Base-by-base conservation (phyloP, 1,140 invertebrate species). In the Eueides isabella region DNA sequence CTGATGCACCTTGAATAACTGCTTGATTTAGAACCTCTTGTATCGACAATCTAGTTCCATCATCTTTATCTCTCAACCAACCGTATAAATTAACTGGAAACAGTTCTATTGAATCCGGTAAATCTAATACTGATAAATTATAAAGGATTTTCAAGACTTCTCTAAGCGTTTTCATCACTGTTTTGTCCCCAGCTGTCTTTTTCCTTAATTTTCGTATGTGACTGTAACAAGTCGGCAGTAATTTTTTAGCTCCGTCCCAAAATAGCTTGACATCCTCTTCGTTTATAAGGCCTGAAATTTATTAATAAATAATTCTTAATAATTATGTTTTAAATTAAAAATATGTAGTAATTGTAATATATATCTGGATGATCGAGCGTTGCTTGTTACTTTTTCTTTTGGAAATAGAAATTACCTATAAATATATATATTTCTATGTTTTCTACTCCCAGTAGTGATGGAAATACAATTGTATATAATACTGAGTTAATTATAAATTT, bases 191-290 rank as follows among this genome's bases (percentile, higher is more conserved):
- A 0, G 94, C 91, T 19, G 93, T 94, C 80, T 96, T 95, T 80
- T 96, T 96, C 74, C 97, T 94, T 23, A 97, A 93, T 88, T 97
- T 97, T 71, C 96, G 93, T 28, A 98, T 93, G 38, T 95, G 94
- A 72, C 95, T 95, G 72, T 96, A 96, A 77, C 96, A 97, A 6
- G 96, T 97, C 29, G 96, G 96, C 9, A 97, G 83, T 6, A 97
- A 80, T 85, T 96, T 96, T 78, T 95, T 96, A 0, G 95, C 95
- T 1, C 96, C 95, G 67, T 97, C 96, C 97, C 97, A 97, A 84
- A 97, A 97, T 26, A 96, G 83, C 92, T 96, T 96, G 0, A 95
- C 89, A 79, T 97, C 96, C 80, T 97, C 97, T 71, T 95, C 95
- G 48, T 94, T 94, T 26, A 96, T 94, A 11, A 94, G 83, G 72